Base-by-base conservation (phyloP, 1,140 invertebrate genomes). In the Pachypsylla venusta region DNA sequence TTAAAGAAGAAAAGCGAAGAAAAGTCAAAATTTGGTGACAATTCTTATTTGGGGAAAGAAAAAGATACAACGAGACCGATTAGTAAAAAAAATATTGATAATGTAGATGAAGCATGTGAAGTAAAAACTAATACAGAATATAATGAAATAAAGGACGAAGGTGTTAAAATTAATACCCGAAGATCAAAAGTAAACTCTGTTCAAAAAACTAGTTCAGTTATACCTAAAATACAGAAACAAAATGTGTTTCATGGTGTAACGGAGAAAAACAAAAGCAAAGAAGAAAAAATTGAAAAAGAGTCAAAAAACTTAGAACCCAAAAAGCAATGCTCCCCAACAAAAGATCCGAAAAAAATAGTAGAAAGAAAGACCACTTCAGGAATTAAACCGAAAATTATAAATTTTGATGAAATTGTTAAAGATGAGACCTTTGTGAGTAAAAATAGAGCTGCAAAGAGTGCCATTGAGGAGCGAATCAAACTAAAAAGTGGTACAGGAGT, bases 221-320 rank as follows among this genome's bases (percentile, higher is more conserved):
- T n/a, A n/a, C n/a, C n/a, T n/a, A n/a, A n/a, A n/a, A n/a, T n/a
- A n/a, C n/a, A n/a, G n/a, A n/a, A n/a, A n/a, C n/a, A n/a, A n/a
- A n/a, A n/a, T n/a, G n/a, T n/a, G n/a, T n/a, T n/a, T n/a, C n/a
- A n/a, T n/a, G n/a, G n/a, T n/a, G n/a, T n/a, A n/a, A n/a, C n/a
- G n/a, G n/a, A n/a, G n/a, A n/a, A 48, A 48, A 22, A 48, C 16
- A 12, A 7, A 22, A 55, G 25, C 16, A 55, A 25, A 5, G 24
- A 24, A 55, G 54, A 55, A 55, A 4, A 7, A 4, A 25, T 4
- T 12, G 16, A 25, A 24, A 12, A 5, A 24, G 25, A 55, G n/a
- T 25, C 54, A 55, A 55, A 55, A 55, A 55, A 55, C 54, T 55
- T 27, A 25, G 54, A 55, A 55, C 13, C 7, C 5, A 55, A 55